Base-by-base conservation (phyloP, 2,113 vertebrate species). In the Callorhinus ursinus region DNA sequence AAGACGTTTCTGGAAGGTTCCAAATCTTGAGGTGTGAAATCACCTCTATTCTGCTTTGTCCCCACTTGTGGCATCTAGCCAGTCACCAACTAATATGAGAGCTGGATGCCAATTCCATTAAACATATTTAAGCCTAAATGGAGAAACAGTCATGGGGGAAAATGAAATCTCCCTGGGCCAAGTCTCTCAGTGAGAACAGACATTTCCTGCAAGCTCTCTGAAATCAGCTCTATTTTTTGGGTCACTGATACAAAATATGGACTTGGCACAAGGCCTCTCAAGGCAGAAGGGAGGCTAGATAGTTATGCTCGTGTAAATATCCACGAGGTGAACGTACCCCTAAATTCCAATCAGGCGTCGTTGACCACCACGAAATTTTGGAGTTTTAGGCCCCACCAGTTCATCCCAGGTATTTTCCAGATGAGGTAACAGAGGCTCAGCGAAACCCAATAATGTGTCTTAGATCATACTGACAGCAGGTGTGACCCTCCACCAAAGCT, bases 111-210 rank as follows among this genome's bases (percentile, higher is more conserved):
- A 90, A 46, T 28, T 67, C 85, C 72, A 79, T 18, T 63, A 82
- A 93, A 36, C 0, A 5, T 39, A 72, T 65, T 95, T 90, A 76
- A 71, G 39, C 59, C 36, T 82, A 49, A 39, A 84, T 12, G 42
- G 69, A 96, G 74, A 95, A 72, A 31, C 18, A 36, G 69, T 77
- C 89, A 87, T 24, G 51, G 71, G 31, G 21, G n/a, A 19, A 76
- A 88, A 79, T 57, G 59, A 90, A 93, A 61, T 76, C 71, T 96
- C 59, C 59, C 86, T 39, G 22, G 77, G 74, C 61, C n/a, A 72
- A 65, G 31, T 74, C 72, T 79, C n/a, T 90, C 61, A n/a, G 5
- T 22, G 42, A 95, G 71, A 94, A 97, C 3, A 57, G 36, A 67
- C 36, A 61, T 57, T 79, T 16, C n/a, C 65, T 57, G 22, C 7